phyloP scores from a whole-genome alignment of 1,140 invertebrate species.

The Drosophila oshimai region DNA sequence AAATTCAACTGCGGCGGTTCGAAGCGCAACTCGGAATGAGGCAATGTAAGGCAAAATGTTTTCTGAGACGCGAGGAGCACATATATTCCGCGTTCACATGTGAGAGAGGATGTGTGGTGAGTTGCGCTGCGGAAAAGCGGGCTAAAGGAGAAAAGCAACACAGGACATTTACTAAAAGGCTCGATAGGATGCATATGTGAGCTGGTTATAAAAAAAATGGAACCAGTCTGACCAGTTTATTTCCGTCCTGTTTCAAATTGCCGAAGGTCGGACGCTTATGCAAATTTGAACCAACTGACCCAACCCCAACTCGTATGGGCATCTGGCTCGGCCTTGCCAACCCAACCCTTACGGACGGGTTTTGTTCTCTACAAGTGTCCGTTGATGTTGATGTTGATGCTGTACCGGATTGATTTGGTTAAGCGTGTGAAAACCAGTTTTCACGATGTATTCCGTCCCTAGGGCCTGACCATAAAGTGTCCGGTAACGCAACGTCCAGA shows the following conservation, averaged over 20 bases:
- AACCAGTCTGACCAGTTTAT: slow-evolving; percentile 41
- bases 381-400: neutral
- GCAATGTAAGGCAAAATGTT: neutral
- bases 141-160: neutral
- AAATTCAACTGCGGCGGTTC: slow-evolving; percentile 2
- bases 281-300: slow-evolving; percentile 32
- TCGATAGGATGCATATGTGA: slow-evolving; percentile 4
- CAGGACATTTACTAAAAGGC: neutral
- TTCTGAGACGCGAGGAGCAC: neutral
- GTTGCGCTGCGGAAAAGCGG: slow-evolving; percentile 9
- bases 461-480: slow-evolving; percentile 46
- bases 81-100: slow-evolving; percentile 8
- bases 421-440: slow-evolving; percentile 77
- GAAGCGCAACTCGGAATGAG: slow-evolving; percentile 10
- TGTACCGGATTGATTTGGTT: slow-evolving; percentile 3
- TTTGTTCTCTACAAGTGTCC: slow-evolving; percentile 16
- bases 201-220: neutral
- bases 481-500: slow-evolving; percentile 32
- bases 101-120: slow-evolving; percentile 42
- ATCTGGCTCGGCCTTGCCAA: neutral
- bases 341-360: slow-evolving; percentile 7
- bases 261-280: slow-evolving; percentile 23
- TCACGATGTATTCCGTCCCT: slow-evolving; percentile 16
- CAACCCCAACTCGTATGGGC: slow-evolving; percentile 25
- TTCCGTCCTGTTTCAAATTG: neutral